Percentiles rank a stretch among this genome's conserved stretches.
phyloP scores from a whole-genome alignment of 2,888 invertebrate species.

The Hyalella azteca region DNA sequence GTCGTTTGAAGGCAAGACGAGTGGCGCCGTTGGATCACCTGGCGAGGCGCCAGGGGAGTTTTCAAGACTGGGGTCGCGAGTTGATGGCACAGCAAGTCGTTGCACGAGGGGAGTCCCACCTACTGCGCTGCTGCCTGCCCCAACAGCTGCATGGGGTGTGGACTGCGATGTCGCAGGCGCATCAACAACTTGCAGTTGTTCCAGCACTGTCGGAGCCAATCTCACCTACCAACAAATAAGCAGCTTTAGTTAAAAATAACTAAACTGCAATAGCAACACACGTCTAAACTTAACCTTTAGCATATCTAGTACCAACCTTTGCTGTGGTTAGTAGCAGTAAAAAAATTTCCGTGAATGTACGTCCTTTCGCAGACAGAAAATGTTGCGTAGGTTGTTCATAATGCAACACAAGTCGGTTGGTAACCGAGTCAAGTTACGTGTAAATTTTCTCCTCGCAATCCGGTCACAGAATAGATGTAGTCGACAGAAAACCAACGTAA shows the following conservation, averaged over 20 bases:
- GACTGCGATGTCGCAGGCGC: neutral
- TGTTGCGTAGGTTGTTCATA: too few species aligned
- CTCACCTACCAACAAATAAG: slow-evolving; percentile 38
- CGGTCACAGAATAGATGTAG: too few species aligned
- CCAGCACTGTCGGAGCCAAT: slow-evolving; percentile 31
- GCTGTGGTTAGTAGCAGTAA: neutral
- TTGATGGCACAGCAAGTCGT: neutral
- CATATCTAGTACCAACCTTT: slow-evolving; percentile 16
- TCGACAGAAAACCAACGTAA: too few species aligned
- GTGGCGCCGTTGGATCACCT: neutral
- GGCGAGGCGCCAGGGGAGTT: slow-evolving; percentile 21
- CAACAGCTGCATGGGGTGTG: neutral
- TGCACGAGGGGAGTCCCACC: neutral
- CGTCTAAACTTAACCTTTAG: neutral
- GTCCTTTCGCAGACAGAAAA: too few species aligned
- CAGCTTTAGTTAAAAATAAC: slow-evolving; percentile 21
- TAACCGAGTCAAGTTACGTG: too few species aligned
- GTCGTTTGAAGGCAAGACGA: neutral
- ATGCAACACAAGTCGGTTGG: too few species aligned
- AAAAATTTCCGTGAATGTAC: too few species aligned
- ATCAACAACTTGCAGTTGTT: slow-evolving; percentile 24
- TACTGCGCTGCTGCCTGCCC: neutral
- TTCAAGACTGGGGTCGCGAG: neutral
- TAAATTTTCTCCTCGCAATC: too few species aligned
- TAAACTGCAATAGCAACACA: neutral